Evolutionary conservation across 2,888 invertebrate genomes (phyloP).

Genomic region (Chaetoderma sp.): DNA sequence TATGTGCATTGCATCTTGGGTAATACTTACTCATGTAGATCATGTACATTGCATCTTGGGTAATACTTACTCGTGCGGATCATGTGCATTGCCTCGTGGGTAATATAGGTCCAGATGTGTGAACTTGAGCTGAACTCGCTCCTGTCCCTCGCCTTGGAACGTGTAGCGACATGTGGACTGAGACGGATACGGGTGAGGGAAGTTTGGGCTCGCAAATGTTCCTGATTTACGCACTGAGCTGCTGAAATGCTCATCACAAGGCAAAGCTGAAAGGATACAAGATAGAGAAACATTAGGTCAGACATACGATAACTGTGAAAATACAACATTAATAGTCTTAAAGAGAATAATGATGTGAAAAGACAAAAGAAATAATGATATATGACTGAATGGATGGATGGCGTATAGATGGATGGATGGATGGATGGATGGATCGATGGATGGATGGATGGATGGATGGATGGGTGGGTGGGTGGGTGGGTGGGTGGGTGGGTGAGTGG

Average conservation of each 20-base stretch:
- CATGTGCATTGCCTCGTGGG: slow-evolving; percentile 45
- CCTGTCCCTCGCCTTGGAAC: slow-evolving; percentile 81
- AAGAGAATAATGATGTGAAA: too few species aligned
- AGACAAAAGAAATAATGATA: neutral
- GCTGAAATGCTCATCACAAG: slow-evolving; percentile 49
- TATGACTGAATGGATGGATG: neutral
- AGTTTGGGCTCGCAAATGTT: slow-evolving; percentile 85
- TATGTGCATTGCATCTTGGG: too few species aligned
- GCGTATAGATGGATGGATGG: too few species aligned
- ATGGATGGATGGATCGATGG: too few species aligned
- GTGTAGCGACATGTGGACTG: slow-evolving; percentile 84
- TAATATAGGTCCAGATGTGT: slow-evolving; percentile 58
- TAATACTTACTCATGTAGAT: too few species aligned
- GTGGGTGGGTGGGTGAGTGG: too few species aligned
- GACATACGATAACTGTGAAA: too few species aligned
- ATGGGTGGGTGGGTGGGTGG: too few species aligned
- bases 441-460: too few species aligned
- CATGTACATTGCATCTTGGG: too few species aligned
- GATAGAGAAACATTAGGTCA: too few species aligned
- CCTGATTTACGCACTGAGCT: slow-evolving; percentile 70
- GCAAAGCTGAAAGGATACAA: slow-evolving; percentile 46
- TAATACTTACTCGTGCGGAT: slow-evolving; percentile 55
- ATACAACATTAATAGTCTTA: too few species aligned
- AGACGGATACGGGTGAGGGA: slow-evolving; percentile 81
- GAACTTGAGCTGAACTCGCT: slow-evolving; percentile 85